Evolutionary conservation across 1,140 invertebrate species (phyloP), one percentile per base, ranked within the genome.

Genomic region (Chironomus striatipennis): DNA sequence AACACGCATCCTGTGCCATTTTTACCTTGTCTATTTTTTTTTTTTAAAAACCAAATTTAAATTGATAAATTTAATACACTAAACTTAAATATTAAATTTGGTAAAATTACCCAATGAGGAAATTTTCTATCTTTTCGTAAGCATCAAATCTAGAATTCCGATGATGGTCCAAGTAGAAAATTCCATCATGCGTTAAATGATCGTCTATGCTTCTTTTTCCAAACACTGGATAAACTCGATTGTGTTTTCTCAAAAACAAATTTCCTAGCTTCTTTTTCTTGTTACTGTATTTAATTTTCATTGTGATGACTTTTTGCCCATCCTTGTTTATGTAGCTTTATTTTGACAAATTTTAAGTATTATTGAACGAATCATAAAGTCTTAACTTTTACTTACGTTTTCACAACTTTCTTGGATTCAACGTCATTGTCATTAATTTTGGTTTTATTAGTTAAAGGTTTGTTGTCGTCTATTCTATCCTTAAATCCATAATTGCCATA

Each of bases 1-100:
- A 91, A 79, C 34, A 92, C 83, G 79, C 91, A 93, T 73, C 88
- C 84, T 77, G 84, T 82, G 0, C 90, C 90, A 78, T 88, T 84
- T 75, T 86, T 81, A 47, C 77, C 79, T 10, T 78, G 78, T 74
- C 81, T 82, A 34, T 70, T 15, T 18, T 42, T n/a, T n/a, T n/a
- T n/a, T n/a, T n/a, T n/a, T n/a, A n/a, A n/a, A n/a, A n/a, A n/a
- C n/a, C n/a, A n/a, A n/a, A n/a, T n/a, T n/a, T n/a, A n/a, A n/a
- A n/a, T n/a, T n/a, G n/a, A n/a, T n/a, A n/a, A n/a, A n/a, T n/a
- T n/a, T n/a, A n/a, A n/a, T n/a, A n/a, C n/a, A n/a, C n/a, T n/a
- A n/a, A n/a, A n/a, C n/a, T n/a, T n/a, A n/a, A n/a, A n/a, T n/a
- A n/a, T n/a, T n/a, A n/a, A n/a, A n/a, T n/a, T n/a, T n/a, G n/a